Evolutionary conservation across 2,797 vertebrate species (phyloP).

Genomic region (Tangara arthus): DNA sequence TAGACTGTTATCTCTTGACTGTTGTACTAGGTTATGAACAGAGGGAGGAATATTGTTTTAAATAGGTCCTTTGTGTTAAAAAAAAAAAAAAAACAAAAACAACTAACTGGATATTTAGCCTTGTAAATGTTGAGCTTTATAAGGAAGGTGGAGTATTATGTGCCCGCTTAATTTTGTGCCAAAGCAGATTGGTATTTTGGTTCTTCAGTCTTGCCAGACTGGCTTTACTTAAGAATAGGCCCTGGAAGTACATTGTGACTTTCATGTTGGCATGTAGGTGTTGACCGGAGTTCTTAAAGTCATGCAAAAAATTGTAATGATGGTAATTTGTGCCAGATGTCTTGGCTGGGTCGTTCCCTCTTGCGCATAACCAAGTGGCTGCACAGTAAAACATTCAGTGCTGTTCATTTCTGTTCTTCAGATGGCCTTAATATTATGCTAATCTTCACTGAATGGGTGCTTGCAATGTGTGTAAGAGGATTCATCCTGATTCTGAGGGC

Average conservation of each 20-base stretch:
- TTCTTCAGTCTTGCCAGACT: conserved; percentile 9
- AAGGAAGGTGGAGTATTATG: conserved; percentile 82
- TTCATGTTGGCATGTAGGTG: background rate
- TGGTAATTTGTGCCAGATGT: conserved; percentile 40
- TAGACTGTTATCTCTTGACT: background rate
- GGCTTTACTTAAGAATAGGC: conserved; percentile 8
- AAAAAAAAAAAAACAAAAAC: background rate
- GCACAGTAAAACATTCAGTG: conserved; percentile 2
- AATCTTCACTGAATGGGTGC: conserved; percentile 21
- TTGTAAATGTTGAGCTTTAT: conserved; percentile 84
- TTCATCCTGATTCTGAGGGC: conserved; percentile 17
- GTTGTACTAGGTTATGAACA: conserved; percentile 4
- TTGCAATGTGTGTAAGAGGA: conserved; percentile 37
- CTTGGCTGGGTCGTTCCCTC: conserved; percentile 38
- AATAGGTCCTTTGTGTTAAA: conserved; percentile 4
- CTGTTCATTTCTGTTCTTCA: conserved; percentile 51
- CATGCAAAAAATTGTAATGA: background rate
- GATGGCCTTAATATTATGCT: conserved; percentile 48
- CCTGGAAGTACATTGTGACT: conserved; percentile 19
- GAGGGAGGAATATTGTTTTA: background rate
- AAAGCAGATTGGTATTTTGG: conserved; percentile 47
- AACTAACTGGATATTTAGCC: conserved; percentile 61
- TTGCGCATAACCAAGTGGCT: background rate
- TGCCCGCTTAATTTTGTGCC: conserved; percentile 63
- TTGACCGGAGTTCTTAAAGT: conserved; percentile 36